phyloP scores from a whole-genome alignment of 1,140 invertebrate species.

The Hydropsyche tenuis region DNA sequence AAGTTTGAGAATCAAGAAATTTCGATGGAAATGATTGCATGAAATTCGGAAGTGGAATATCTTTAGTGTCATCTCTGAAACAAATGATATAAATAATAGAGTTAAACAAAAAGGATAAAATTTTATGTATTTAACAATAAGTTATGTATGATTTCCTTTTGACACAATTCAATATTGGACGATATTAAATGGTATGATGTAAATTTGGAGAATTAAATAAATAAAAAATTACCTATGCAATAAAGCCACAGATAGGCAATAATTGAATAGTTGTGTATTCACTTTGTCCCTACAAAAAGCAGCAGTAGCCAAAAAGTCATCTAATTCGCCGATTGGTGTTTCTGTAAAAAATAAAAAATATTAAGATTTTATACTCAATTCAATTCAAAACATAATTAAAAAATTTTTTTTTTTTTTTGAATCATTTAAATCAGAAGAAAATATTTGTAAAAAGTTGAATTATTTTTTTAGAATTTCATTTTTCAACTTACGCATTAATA shows the following conservation, averaged over 20 bases:
- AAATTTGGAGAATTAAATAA: no score
- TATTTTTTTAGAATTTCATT: slow-evolving; percentile 37
- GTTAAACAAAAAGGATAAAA: neutral
- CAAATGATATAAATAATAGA: slow-evolving; percentile 29
- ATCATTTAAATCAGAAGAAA: no score
- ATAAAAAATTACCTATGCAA: slow-evolving; percentile 73
- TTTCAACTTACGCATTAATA: slow-evolving; percentile 63
- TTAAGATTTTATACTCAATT: no score
- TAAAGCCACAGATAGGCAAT: slow-evolving; percentile 76
- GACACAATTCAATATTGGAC: no score
- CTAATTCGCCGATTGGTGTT: slow-evolving; percentile 58
- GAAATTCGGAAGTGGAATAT: slow-evolving; percentile 63
- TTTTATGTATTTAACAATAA: neutral
- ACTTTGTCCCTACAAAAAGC: slow-evolving; percentile 73
- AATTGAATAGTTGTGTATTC: slow-evolving; percentile 80
- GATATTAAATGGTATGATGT: no score
- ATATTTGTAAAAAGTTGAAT: slow-evolving; percentile 29
- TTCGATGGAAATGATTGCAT: slow-evolving; percentile 65
- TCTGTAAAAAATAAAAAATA: slow-evolving; percentile 53
- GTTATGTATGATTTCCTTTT: no score
- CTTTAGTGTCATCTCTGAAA: slow-evolving; percentile 61
- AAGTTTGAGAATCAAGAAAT: slow-evolving; percentile 63
- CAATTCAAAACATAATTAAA: no score
- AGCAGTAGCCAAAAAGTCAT: slow-evolving; percentile 71
- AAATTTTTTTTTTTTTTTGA: no score